Base-by-base conservation (phyloP, 1,140 invertebrate genomes). In the Littorina saxatilis region DNA sequence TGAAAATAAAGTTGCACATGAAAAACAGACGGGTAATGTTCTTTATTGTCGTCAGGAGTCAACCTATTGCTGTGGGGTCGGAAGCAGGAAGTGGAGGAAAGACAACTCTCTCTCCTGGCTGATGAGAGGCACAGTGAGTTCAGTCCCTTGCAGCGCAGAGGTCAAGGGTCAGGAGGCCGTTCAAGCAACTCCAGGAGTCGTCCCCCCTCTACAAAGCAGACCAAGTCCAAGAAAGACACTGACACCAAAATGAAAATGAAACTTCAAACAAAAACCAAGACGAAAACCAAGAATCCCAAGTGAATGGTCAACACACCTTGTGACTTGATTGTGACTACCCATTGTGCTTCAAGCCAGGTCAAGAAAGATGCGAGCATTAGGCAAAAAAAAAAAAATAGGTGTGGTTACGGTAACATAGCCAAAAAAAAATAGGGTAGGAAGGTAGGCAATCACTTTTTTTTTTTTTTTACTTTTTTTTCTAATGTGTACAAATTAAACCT, bases 51-150 rank as follows among this genome's bases (percentile, higher is more conserved):
- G 77, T 11, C 58, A 87, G 86, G 86, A 74, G 27, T 84, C 1
- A 80, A 83, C 52, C 72, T 85, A 23, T 50, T 87, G 40, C 55
- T 85, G 32, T 87, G 86, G 86, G 84, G 52, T 5, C 78, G 83
- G 52, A 83, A 82, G 29, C 82, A 84, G 43, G 79, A 83, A 27
- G 70, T 82, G 39, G 79, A 55, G 23, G 72, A 83, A 40, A 84
- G 77, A 50, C 86, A 84, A 52, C 77, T 75, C 50, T 32, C 58
- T 17, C 47, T 87, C 13, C 32, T 84, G 37, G 23, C 35, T 4
- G 52, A 75, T 15, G 39, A 39, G 7, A 79, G 68, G 29, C 50
- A 78, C 5, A 37, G 75, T 23, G 0, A 20, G 43, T 29, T 63
- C 11, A 29, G 61, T 35, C 27, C 50, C 9, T 13, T 43, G 39